Evolutionary conservation across 1,140 invertebrate genomes (phyloP).

Genomic region (Ptiloglossa arizonensis): DNA sequence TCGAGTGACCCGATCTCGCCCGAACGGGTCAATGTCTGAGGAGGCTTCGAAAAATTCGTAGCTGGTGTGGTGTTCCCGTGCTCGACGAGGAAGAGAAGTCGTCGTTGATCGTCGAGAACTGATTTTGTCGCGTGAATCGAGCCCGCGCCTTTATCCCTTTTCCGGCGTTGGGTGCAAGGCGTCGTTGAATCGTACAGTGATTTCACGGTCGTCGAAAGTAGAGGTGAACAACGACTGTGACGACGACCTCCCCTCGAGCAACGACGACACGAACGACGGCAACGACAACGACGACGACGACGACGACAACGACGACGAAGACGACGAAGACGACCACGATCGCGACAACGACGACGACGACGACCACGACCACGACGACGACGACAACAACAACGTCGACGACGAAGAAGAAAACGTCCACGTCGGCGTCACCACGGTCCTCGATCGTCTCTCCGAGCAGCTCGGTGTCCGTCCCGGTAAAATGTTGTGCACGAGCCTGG

Average conservation of each 20-base stretch:
- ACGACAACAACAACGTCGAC: slow-evolving; percentile 19
- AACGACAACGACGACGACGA: slow-evolving; percentile 9
- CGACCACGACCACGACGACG: slow-evolving; percentile 36
- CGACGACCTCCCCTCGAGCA: slow-evolving; percentile 43
- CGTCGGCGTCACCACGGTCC: slow-evolving; percentile 33
- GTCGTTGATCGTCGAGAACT: slow-evolving; percentile 54
- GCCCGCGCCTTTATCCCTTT: slow-evolving; percentile 34
- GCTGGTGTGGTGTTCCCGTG: slow-evolving; percentile 82
- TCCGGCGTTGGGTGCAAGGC: slow-evolving; percentile 37
- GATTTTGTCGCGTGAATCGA: slow-evolving; percentile 28
- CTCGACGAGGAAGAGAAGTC: slow-evolving; percentile 59
- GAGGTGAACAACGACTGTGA: slow-evolving; percentile 33
- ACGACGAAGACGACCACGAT: slow-evolving; percentile 16
- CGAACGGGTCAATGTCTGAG: slow-evolving; percentile 88
- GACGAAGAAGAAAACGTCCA: slow-evolving; percentile 33
- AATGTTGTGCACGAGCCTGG: slow-evolving; percentile 51
- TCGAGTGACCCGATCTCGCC: slow-evolving; percentile 82
- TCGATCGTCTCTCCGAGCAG: neutral
- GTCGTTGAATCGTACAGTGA: slow-evolving; percentile 39
- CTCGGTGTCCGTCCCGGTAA: slow-evolving; percentile 35
- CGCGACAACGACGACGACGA: slow-evolving; percentile 25
- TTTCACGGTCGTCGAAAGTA: slow-evolving; percentile 28
- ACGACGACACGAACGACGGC: slow-evolving; percentile 46
- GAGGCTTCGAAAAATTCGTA: slow-evolving; percentile 85
- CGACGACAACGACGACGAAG: slow-evolving; percentile 22